phyloP scores from a whole-genome alignment of 2,888 invertebrate genomes.

The Galerucella pusilla region DNA sequence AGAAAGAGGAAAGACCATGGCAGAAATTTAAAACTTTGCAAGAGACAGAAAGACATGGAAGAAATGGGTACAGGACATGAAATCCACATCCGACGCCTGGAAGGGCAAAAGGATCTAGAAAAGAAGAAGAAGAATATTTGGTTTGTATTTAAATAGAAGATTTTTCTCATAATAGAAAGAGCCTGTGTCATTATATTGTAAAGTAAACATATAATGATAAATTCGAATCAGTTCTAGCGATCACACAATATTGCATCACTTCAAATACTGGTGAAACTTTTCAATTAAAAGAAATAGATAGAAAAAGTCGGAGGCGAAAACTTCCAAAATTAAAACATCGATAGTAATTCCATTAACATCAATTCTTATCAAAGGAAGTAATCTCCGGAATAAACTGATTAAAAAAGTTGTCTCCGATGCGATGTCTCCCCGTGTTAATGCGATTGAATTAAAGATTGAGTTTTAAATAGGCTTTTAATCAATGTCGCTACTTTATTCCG shows the following conservation, averaged over 20 bases:
- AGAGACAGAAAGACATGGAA: too few relatives aligned
- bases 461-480: slow-evolving; percentile 64
- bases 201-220: too few relatives aligned
- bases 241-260: background rate
- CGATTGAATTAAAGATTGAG: slow-evolving; percentile 66
- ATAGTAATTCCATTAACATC: slow-evolving; percentile 65
- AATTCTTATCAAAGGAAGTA: slow-evolving; percentile 62
- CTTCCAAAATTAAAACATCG: slow-evolving; percentile 59
- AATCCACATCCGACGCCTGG: too few relatives aligned
- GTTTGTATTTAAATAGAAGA: too few relatives aligned
- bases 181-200: too few relatives aligned
- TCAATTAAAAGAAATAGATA: slow-evolving; percentile 46
- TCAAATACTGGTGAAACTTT: slow-evolving; percentile 45
- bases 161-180: too few relatives aligned
- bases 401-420: slow-evolving; percentile 63
- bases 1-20: too few relatives aligned
- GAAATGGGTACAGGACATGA: too few relatives aligned
- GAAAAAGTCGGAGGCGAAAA: slow-evolving; percentile 14
- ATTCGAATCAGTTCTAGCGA: too few relatives aligned
- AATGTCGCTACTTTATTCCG: slow-evolving; percentile 65
- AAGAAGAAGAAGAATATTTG: too few relatives aligned
- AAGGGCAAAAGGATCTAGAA: too few relatives aligned
- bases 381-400: slow-evolving; percentile 65
- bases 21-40: too few relatives aligned
- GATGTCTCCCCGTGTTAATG: slow-evolving; percentile 52